Base-by-base conservation (phyloP, 2,888 invertebrate species). In the Teleiodes luculella region DNA sequence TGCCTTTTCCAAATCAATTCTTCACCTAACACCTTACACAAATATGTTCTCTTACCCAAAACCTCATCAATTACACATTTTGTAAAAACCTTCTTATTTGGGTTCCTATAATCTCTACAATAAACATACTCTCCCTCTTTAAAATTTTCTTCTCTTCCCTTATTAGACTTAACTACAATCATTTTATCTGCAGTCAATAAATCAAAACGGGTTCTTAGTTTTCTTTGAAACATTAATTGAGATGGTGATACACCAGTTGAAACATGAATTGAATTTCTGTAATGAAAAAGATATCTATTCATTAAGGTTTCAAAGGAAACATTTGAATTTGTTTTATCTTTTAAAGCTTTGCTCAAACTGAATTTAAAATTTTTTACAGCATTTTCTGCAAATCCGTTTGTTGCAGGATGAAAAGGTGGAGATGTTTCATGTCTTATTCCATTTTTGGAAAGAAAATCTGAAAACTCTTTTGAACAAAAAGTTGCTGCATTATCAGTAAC, bases 381-480 rank as follows among this genome's bases (percentile, higher is more conserved):
- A 35, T 54, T 54, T 43, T 54, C 54, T 13, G 50, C 50, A 8
- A 45, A 13, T 10, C 54, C 54, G 49, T 56, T 57, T 0, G 41
- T 47, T 10, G 57, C 39, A 45, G 52, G 48, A 41, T 53, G 54
- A 16, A 24, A 48, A 41, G 54, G 53, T 4, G 57, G 57, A 8
- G 57, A 57, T 11, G 54, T 47, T 3, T 47, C 35, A 54, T 57
- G 57, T 30, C 31, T 31, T 33, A 57, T 47, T 10, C 57, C 57
- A 39, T 57, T 57, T 41, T 47, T 47, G 18, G 28, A 30, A 2
- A 49, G 18, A 50, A 50, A 50, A 1, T 37, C 24, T 4, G 20
- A 8, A 28, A 50, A 50, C 14, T 50, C 50, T 24, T 20, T 6
- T 4, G 16, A 11, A 24, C 11, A 18, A 14, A 50, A 37, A 24